Percentiles rank a stretch among this genome's conserved stretches.
These are phyloP conservation scores for Schizotus pectinicornis DNA, from an alignment of 2,888 invertebrate species.

Conservation along the genomic window DNA sequence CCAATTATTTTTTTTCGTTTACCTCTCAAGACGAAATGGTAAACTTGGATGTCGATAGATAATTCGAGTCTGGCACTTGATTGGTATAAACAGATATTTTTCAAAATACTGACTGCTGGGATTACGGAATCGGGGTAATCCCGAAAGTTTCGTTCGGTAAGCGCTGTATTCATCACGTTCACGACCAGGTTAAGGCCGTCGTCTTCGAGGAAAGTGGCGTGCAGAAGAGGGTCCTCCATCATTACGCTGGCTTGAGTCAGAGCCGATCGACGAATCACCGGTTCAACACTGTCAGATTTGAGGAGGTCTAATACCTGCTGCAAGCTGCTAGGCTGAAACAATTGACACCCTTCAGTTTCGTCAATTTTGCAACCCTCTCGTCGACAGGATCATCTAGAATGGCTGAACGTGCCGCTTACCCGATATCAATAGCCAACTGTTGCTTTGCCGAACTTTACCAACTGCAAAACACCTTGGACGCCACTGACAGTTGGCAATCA, in stretches of 20 bases:
- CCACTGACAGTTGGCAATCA: too few relatives aligned
- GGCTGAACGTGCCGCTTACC: too few relatives aligned
- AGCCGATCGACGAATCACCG: slow-evolving; percentile 71
- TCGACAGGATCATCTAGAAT: not conserved
- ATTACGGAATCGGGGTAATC: slow-evolving; percentile 63
- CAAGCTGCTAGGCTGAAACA: slow-evolving; percentile 59
- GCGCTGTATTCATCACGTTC: slow-evolving; percentile 58
- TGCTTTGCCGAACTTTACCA: too few relatives aligned
- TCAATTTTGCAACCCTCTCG: not conserved
- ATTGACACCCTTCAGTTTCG: not conserved
- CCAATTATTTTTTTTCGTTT: slow-evolving; percentile 7
- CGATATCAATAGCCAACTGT: too few relatives aligned
- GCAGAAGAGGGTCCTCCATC: slow-evolving; percentile 67
- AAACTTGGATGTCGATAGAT: slow-evolving; percentile 58
- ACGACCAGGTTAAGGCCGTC: slow-evolving; percentile 63
- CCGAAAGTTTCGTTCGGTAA: slow-evolving; percentile 57
- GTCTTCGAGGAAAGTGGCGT: slow-evolving; percentile 65
- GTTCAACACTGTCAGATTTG: slow-evolving; percentile 60
- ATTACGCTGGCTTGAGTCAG: slow-evolving; percentile 72
- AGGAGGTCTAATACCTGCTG: slow-evolving; percentile 58
- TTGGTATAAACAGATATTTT: slow-evolving; percentile 62
- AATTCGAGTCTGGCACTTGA: slow-evolving; percentile 65
- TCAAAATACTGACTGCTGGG: slow-evolving; percentile 60
- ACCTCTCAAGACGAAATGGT: slow-evolving; percentile 61
- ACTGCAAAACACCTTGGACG: too few relatives aligned